Percentiles rank a stretch among this genome's conserved stretches.
These are phyloP conservation scores for Heterocephalus glaber DNA, from an alignment of 2,113 vertebrate genomes.

Conservation along the genomic window DNA sequence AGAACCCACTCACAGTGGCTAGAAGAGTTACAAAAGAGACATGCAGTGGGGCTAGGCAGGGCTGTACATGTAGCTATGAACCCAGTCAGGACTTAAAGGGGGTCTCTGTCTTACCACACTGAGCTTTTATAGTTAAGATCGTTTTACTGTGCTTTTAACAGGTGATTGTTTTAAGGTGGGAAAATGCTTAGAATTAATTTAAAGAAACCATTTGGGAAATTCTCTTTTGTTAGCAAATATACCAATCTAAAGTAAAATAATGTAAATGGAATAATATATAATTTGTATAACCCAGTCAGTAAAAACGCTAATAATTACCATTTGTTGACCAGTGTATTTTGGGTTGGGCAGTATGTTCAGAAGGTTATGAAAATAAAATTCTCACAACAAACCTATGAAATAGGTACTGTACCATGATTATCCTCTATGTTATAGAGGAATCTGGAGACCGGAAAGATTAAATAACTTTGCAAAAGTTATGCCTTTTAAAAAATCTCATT, in stretches of 20 bases:
- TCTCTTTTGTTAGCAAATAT: neutral
- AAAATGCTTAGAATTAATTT: conserved; percentile 30
- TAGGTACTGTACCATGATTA: neutral
- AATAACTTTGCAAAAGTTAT: neutral
- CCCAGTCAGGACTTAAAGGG: neutral
- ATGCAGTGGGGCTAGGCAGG: neutral
- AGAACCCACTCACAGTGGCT: neutral
- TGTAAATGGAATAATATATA: neutral
- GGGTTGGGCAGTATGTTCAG: neutral
- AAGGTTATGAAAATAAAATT: neutral
- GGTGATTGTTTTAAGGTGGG: neutral
- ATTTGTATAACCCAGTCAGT: neutral
- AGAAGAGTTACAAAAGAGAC: neutral
- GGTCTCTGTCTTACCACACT: neutral
- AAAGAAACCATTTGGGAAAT: neutral
- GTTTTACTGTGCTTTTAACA: neutral
- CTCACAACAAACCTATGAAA: neutral
- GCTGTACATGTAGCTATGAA: neutral
- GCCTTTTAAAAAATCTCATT: conserved; percentile 1
- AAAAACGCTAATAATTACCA: neutral
- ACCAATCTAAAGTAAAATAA: conserved; percentile 12
- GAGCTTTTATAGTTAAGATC: neutral
- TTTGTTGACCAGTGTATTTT: neutral
- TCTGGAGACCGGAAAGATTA: neutral
- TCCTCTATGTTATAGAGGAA: neutral